A percentile compares a stretch with the other conserved stretches of the same genome.
Evolutionary conservation across 92 coral and sea anemone genomes (phyloP).

Genomic region (Blastomussa wellsi): DNA sequence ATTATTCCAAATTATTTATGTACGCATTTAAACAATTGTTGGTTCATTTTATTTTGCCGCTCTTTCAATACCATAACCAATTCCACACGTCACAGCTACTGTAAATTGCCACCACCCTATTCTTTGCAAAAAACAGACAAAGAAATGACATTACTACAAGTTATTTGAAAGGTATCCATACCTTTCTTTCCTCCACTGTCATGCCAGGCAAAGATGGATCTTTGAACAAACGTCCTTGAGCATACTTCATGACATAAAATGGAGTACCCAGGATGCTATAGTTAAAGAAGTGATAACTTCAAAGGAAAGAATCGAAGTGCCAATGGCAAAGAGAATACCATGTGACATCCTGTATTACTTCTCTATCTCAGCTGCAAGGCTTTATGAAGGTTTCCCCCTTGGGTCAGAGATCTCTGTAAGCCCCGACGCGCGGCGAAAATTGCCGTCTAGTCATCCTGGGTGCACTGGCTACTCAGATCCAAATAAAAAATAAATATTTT

Average conservation of each 20-base stretch:
- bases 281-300: neutral
- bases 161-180: neutral
- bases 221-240: constrained; percentile 80
- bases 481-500: too few relatives aligned
- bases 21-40: too few relatives aligned
- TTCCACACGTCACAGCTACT: too few relatives aligned
- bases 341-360: neutral
- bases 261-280: constrained; percentile 89
- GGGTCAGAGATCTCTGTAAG: too few relatives aligned
- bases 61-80: too few relatives aligned
- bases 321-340: neutral
- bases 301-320: too few relatives aligned
- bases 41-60: too few relatives aligned
- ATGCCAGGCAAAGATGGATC: constrained; percentile 92
- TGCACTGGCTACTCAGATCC: too few relatives aligned
- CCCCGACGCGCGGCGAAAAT: too few relatives aligned
- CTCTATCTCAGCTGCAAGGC: neutral
- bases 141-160: neutral
- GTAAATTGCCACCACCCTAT: neutral
- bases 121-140: neutral
- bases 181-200: constrained; percentile 80
- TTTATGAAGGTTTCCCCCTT: neutral
- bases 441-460: too few relatives aligned
- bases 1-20: neutral
- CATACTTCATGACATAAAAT: constrained; percentile 93